Percentiles rank a stretch among this genome's conserved stretches.
Conservation (phyloP, 1,140 invertebrate species). For the Drosophila pruinosa region DNA sequence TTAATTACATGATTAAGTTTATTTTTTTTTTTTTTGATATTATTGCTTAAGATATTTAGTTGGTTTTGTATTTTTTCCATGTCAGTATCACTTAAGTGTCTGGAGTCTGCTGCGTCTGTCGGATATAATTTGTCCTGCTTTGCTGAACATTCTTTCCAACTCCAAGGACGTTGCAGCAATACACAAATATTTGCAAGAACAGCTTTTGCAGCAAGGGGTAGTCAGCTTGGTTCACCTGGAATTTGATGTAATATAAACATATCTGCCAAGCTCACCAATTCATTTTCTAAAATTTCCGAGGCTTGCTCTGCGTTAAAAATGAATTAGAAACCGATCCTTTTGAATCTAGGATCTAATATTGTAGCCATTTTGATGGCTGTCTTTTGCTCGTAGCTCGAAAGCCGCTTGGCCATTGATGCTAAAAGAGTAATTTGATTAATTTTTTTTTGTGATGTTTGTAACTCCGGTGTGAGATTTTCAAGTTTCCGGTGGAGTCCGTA, state of each 20-base stretch:
- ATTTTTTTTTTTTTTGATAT: too few species aligned
- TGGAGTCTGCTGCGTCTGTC: too few species aligned
- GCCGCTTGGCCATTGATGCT: constrained; percentile 7
- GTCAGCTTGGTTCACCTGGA: constrained; percentile 23
- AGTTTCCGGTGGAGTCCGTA: constrained; percentile 20
- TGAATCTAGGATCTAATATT: constrained; percentile 19
- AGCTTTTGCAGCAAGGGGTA: background rate
- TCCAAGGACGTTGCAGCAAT: constrained; percentile 6
- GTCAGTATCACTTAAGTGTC: too few species aligned
- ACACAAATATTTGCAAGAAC: constrained; percentile 11
- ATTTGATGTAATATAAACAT: constrained; percentile 9
- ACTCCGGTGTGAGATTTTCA: constrained; percentile 1
- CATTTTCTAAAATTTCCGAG: constrained; percentile 25
- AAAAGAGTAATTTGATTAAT: background rate
- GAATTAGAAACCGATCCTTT: constrained; percentile 26
- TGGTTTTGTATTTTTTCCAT: too few species aligned
- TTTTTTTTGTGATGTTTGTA: constrained; percentile 15
- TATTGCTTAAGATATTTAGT: too few species aligned
- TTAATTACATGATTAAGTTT: too few species aligned
- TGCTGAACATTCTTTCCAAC: constrained; percentile 5
- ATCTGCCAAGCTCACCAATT: constrained; percentile 9
- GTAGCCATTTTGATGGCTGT: constrained; percentile 10
- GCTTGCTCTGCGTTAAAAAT: constrained; percentile 30
- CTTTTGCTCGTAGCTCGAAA: constrained; percentile 14
- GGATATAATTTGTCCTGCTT: constrained; percentile 3